These are phyloP conservation scores for Idaea dimidiata DNA, from an alignment of 2,888 invertebrate genomes.

Conservation along the genomic window DNA sequence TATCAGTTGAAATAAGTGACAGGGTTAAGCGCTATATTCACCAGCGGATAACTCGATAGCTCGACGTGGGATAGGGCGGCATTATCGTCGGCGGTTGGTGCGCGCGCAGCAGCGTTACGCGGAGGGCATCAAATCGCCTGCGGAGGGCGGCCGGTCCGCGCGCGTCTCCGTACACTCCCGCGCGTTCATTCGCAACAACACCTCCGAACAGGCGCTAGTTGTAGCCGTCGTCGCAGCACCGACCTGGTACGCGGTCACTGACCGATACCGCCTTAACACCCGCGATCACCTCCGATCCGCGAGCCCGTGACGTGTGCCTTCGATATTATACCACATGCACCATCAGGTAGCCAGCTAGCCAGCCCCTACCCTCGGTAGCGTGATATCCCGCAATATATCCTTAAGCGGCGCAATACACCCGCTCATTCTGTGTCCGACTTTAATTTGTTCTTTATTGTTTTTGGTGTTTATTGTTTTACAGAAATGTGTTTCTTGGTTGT, in stretches of 20 bases:
- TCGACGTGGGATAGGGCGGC: constrained; percentile 74
- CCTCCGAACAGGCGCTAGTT: constrained; percentile 54
- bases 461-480: constrained; percentile 72
- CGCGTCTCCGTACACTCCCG: constrained; percentile 60
- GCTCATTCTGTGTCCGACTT: constrained; percentile 64
- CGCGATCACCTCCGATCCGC: constrained; percentile 37
- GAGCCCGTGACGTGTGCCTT: constrained; percentile 30
- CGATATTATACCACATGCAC: constrained; percentile 41
- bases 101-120: constrained; percentile 76
- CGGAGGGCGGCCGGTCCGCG: constrained; percentile 74
- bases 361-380: constrained; percentile 57
- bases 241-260: constrained; percentile 63
- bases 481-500: constrained; percentile 60
- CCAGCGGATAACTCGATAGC: constrained; percentile 74
- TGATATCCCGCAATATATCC: constrained; percentile 65
- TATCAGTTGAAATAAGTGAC: constrained; percentile 53
- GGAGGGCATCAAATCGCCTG: constrained; percentile 77
- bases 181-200: constrained; percentile 58
- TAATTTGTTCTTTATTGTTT: constrained; percentile 74
- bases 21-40: constrained; percentile 61
- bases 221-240: constrained; percentile 33
- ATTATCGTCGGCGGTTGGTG: constrained; percentile 65
- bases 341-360: constrained; percentile 56
- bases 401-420: constrained; percentile 55
- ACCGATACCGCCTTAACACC: constrained; percentile 54